Base-by-base conservation (phyloP, 2,888 invertebrate genomes). In the Anagyrus pseudococci region DNA sequence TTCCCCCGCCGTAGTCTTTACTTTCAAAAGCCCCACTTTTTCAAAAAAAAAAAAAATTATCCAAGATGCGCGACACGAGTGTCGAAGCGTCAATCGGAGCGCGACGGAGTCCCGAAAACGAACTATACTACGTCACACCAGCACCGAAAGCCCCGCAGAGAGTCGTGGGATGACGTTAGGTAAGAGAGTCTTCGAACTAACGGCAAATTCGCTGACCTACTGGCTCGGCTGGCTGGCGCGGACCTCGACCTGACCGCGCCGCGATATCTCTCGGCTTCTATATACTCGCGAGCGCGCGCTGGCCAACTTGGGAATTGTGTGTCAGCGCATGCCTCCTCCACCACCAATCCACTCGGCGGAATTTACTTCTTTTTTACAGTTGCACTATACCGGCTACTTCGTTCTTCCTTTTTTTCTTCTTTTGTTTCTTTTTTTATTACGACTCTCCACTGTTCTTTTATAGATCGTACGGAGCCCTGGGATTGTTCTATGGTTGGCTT, bases 161-260 rank as follows among this genome's bases (percentile, higher is more conserved):
- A 61, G 25, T 52, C 59, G 64, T 60, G 64, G 62, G 67, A 61
- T 64, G 67, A 61, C 58, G 58, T 54, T 58, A 49, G 41, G 48
- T 43, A 61, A 49, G 64, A 64, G 61, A 64, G 65, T 63, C 68
- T 62, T 67, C 67, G 63, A 67, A 60, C 69, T 75, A 75, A 75
- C 75, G 73, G 75, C 71, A 72, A 72, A 70, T 69, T 69, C 63
- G 65, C 64, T 72, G 72, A 74, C 73, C 73, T 73, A 75, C 73
- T 73, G 62, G 29, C 29, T n/a, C n/a, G n/a, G n/a, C n/a, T 8
- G 20, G 33, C 54, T 48, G 29, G 26, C 43, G 56, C 55, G 62
- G 62, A 64, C 61, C 59, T 53, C 57, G 53, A 62, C 43, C 55
- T 55, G 55, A 29, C 47, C 43, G 26, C 46, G 1, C 40, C 23